Conservation (phyloP, 2,797 vertebrate species). For the Microctenopoma lineatum region DNA sequence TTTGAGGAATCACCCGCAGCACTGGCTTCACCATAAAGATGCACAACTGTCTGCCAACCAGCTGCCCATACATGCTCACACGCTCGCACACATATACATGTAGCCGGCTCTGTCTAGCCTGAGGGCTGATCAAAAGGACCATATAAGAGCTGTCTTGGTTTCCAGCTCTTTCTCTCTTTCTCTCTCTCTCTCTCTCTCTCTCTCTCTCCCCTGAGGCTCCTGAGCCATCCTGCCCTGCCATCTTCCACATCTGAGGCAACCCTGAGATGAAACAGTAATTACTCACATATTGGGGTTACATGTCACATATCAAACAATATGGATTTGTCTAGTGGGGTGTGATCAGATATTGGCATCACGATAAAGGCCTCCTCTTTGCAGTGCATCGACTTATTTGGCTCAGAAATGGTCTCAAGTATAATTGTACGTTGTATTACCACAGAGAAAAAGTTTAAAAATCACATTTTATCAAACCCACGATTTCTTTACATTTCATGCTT, state of each 20-base stretch:
- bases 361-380: constrained; percentile 39
- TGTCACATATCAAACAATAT: constrained; percentile 76
- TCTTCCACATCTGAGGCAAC: constrained; percentile 64
- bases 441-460: constrained; percentile 34
- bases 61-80: not conserved
- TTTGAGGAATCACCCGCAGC: not conserved
- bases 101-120: constrained; percentile 33
- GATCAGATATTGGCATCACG: constrained; percentile 64
- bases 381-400: constrained; percentile 29
- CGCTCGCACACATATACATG: not conserved
- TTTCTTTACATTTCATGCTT: constrained; percentile 29
- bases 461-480: constrained; percentile 14
- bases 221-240: constrained; percentile 51
- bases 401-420: constrained; percentile 22
- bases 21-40: constrained; percentile 6
- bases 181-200: constrained; percentile 9
- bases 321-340: constrained; percentile 53
- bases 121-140: constrained; percentile 62
- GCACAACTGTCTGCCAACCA: constrained; percentile 30
- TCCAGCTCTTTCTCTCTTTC: constrained; percentile 21
- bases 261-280: constrained; percentile 71
- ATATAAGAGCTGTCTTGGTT: constrained; percentile 66
- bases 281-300: constrained; percentile 69
- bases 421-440: constrained; percentile 3
- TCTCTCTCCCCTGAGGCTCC: constrained; percentile 41